phyloP scores from a whole-genome alignment of 2,797 vertebrate species.

The Saguinus oedipus region DNA sequence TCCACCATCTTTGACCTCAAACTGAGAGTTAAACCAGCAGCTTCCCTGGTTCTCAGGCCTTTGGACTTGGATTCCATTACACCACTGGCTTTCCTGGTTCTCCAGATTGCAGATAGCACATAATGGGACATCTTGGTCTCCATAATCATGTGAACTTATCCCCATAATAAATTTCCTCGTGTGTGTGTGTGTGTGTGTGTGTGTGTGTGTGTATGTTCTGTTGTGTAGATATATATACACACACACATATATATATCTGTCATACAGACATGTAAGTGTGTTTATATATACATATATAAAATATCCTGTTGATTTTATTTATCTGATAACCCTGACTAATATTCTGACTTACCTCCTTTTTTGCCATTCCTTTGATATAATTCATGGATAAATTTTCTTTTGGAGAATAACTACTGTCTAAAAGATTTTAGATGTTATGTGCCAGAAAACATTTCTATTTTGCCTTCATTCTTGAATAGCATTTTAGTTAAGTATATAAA shows the following conservation, averaged over 20 bases:
- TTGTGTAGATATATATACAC: background rate
- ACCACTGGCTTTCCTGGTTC: background rate
- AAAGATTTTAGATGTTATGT: background rate
- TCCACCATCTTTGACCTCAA: background rate
- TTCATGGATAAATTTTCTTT: background rate
- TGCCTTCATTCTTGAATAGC: background rate
- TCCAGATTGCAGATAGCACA: no score
- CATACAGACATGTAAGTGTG: background rate
- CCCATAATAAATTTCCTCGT: no score
- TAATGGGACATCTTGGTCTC: background rate
- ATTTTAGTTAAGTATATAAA: background rate
- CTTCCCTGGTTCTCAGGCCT: background rate
- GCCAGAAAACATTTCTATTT: background rate
- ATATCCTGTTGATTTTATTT: background rate
- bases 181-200: no score
- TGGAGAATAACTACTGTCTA: background rate
- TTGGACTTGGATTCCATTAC: background rate
- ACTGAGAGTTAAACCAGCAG: no score
- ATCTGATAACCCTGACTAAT: background rate
- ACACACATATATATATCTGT: background rate
- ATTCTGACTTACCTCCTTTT: background rate
- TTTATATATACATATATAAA: background rate
- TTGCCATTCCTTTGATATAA: background rate
- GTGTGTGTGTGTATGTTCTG: no score
- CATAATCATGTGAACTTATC: background rate